phyloP scores from a whole-genome alignment of 2,888 invertebrate species.

The Polietes domitor region DNA sequence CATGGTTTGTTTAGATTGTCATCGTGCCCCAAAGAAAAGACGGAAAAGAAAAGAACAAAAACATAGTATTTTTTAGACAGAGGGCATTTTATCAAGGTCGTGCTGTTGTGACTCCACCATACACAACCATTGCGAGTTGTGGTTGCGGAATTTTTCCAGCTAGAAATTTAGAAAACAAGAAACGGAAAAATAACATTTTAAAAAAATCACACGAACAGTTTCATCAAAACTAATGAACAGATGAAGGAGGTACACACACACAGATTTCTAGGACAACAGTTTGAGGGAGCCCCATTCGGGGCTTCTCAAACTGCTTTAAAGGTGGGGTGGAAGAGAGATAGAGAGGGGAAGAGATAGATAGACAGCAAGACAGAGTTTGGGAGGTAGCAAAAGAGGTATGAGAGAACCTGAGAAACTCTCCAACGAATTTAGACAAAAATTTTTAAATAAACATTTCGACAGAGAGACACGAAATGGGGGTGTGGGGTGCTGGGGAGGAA shows the following conservation, averaged over 20 bases:
- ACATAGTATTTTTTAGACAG: slow-evolving; percentile 7
- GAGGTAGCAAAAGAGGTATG: no score
- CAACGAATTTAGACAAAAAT: no score
- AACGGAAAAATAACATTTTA: slow-evolving; percentile 26
- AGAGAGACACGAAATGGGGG: no score
- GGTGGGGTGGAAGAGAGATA: neutral
- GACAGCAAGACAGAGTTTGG: neutral
- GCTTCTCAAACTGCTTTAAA: neutral
- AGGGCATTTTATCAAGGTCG: neutral
- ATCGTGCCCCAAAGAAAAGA: neutral
- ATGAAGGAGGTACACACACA: neutral
- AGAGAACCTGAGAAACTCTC: no score
- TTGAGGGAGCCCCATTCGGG: neutral
- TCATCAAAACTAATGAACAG: slow-evolving; percentile 6
- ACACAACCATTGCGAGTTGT: slow-evolving; percentile 93
- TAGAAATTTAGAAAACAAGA: slow-evolving; percentile 69
- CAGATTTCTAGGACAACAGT: neutral
- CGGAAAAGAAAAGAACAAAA: neutral
- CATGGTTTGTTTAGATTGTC: no score
- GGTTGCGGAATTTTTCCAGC: slow-evolving; percentile 97
- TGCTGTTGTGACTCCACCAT: slow-evolving; percentile 23
- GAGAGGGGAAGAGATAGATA: neutral
- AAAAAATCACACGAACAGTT: slow-evolving; percentile 11
- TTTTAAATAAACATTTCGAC: no score
- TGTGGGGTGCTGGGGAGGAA: no score